Percentiles rank a stretch among this genome's conserved stretches.
These are phyloP conservation scores for Drosophila tani DNA, from an alignment of 1,140 invertebrate species.

Conservation along the genomic window DNA sequence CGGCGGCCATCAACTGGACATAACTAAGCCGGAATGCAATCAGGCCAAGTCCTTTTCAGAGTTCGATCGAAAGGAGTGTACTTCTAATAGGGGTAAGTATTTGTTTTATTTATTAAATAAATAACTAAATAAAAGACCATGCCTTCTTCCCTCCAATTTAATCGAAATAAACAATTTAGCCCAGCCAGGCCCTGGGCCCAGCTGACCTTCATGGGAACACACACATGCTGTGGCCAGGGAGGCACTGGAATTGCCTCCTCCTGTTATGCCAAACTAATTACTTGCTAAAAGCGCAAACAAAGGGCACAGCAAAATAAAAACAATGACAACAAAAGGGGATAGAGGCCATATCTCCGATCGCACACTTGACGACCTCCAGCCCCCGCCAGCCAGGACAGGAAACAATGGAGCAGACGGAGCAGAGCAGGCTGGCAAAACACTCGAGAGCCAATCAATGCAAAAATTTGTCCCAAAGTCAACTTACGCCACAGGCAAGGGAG, in stretches of 20 bases:
- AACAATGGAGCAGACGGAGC: conserved; percentile 45
- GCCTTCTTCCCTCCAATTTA: too few species aligned
- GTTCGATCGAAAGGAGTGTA: too few species aligned
- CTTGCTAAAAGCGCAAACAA: conserved; percentile 75
- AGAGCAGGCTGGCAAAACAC: conserved; percentile 29
- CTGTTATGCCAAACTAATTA: conserved; percentile 67
- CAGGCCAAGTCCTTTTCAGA: neutral
- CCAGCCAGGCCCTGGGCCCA: neutral
- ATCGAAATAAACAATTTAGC: too few species aligned
- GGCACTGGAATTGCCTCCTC: neutral
- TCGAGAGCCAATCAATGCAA: conserved; percentile 71
- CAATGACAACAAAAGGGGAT: conserved; percentile 34
- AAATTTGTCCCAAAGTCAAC: conserved; percentile 39
- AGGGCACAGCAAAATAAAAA: conserved; percentile 41
- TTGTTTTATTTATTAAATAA: too few species aligned
- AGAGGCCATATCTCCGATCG: conserved; percentile 31
- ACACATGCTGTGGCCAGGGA: neutral
- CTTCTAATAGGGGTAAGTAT: too few species aligned
- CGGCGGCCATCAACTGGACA: neutral
- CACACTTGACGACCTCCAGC: conserved; percentile 22
- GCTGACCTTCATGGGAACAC: conserved; percentile 21
- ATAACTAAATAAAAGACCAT: too few species aligned
- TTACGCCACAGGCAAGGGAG: conserved; percentile 14
- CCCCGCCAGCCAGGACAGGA: conserved; percentile 8
- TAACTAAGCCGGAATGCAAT: conserved; percentile 1